These are phyloP conservation scores for Rhizoglyphus robini DNA, from an alignment of 1,140 invertebrate species.

Conservation along the genomic window DNA sequence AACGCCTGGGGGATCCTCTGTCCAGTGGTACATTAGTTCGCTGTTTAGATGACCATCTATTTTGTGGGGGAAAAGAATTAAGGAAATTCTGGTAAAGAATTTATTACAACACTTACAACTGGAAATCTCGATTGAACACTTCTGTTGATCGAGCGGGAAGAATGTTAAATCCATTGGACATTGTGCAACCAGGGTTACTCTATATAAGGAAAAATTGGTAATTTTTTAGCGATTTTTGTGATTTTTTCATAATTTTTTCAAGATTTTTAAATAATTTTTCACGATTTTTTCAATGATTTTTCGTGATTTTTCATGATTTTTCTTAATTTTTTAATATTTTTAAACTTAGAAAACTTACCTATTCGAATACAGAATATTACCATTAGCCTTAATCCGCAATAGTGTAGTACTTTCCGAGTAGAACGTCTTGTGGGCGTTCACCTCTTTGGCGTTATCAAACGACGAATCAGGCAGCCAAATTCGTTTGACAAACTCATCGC, in stretches of 20 bases:
- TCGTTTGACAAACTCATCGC: neutral
- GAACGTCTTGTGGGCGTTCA: neutral
- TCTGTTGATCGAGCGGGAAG: neutral
- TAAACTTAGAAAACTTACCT: too few species aligned
- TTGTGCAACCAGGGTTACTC: too few species aligned
- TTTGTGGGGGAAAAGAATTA: too few species aligned
- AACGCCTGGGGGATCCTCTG: neutral
- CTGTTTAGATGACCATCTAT: neutral
- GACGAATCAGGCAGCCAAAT: neutral
- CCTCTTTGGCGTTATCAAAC: neutral
- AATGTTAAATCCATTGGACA: slow-evolving; percentile 3
- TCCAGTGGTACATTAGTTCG: neutral
- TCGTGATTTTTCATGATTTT: too few species aligned
- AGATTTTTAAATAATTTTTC: too few species aligned
- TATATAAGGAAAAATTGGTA: too few species aligned
- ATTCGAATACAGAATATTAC: neutral
- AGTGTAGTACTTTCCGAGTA: neutral
- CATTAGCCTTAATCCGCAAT: neutral
- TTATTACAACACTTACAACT: neutral
- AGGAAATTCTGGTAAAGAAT: too few species aligned
- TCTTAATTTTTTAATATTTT: too few species aligned
- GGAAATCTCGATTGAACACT: neutral
- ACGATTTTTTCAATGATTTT: too few species aligned
- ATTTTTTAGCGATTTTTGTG: too few species aligned
- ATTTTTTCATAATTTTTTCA: too few species aligned